These are phyloP conservation scores for Tipula lateralis DNA, from an alignment of 2,888 invertebrate genomes.

Conservation along the genomic window DNA sequence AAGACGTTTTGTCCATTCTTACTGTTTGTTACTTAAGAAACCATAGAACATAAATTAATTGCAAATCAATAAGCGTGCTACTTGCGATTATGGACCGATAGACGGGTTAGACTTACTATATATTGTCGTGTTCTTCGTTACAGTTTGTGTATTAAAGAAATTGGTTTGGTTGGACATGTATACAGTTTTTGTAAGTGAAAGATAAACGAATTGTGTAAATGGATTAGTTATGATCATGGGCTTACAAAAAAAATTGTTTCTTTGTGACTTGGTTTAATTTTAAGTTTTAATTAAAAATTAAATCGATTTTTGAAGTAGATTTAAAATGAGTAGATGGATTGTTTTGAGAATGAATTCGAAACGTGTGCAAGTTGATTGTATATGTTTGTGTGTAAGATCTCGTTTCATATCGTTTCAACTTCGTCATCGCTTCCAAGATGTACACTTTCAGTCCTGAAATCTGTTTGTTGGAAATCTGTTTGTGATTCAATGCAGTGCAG, in stretches of 20 bases:
- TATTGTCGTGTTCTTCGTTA: neutral
- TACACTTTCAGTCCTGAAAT: no score
- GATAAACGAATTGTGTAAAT: conserved; percentile 19
- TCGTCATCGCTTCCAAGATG: no score
- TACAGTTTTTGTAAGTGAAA: conserved; percentile 6
- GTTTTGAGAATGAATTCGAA: no score
- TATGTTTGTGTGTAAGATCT: no score
- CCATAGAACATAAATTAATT: conserved; percentile 14
- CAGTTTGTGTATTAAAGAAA: neutral
- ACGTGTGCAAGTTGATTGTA: no score
- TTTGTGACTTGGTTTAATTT: neutral
- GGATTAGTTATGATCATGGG: neutral
- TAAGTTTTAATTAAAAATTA: neutral
- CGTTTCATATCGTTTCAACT: no score
- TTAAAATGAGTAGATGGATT: no score
- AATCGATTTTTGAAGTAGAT: neutral
- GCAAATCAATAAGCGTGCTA: conserved; percentile 19
- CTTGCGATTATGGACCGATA: neutral
- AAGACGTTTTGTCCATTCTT: neutral
- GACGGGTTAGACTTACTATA: neutral
- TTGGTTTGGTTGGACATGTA: neutral
- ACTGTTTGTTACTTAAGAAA: neutral
- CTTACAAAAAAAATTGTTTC: neutral
- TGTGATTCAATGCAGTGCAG: no score
- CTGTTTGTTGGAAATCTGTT: no score